Conservation (phyloP, 2,113 vertebrate species). For the Colinus virginianus region DNA sequence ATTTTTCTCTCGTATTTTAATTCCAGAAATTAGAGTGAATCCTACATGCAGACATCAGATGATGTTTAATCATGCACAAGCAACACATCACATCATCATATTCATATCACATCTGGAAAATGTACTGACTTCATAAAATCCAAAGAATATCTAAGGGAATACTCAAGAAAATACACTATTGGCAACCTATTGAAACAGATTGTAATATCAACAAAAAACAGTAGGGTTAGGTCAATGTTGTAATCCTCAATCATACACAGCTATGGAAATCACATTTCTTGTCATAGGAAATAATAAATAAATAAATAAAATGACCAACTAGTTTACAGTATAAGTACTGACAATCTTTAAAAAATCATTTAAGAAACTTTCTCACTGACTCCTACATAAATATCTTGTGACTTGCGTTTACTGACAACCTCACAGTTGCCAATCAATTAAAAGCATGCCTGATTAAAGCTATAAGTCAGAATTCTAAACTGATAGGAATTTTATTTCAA, state of each 20-base stretch:
- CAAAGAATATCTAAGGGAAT: background rate
- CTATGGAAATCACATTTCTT: slow-evolving; percentile 48
- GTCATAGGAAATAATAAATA: background rate
- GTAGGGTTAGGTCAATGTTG: background rate
- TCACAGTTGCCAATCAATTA: background rate
- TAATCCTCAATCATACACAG: slow-evolving; percentile 22
- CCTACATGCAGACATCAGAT: background rate
- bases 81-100: fast-evolving
- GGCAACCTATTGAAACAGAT: slow-evolving; percentile 19
- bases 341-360: background rate
- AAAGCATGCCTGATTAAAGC: background rate
- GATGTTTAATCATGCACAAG: background rate
- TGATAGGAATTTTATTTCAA: background rate
- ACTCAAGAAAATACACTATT: background rate
- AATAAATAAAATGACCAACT: background rate
- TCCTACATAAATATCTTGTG: background rate
- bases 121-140: slow-evolving; percentile 28
- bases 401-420: background rate
- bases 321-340: background rate
- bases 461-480: background rate
- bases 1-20: background rate
- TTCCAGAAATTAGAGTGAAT: background rate
- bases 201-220: slow-evolving; percentile 46
- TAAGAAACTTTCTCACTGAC: background rate
- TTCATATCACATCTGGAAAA: background rate